Evolutionary conservation across 1,140 invertebrate species (phyloP).

Genomic region (Diprion similis): DNA sequence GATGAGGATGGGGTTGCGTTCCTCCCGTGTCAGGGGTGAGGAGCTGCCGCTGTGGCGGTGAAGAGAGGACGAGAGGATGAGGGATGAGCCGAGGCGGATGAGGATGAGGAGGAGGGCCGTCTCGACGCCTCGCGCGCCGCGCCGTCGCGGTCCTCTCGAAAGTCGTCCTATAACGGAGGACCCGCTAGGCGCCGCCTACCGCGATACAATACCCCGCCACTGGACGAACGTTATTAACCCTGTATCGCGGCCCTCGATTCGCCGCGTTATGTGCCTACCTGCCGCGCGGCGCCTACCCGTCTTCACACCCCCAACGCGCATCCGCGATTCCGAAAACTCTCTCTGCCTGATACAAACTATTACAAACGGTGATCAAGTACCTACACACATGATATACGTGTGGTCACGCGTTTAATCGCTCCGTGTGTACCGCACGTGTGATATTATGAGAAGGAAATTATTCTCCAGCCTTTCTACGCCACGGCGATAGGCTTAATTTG

Average conservation of each 20-base stretch:
- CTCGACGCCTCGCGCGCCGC: conserved; percentile 11
- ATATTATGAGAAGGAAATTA: too few species aligned
- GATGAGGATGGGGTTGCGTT: conserved; percentile 5
- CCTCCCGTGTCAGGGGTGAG: conserved; percentile 16
- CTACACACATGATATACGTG: too few species aligned
- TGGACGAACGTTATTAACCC: not conserved
- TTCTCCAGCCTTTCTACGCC: too few species aligned
- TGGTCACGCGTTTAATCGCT: too few species aligned
- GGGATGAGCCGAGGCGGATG: not conserved
- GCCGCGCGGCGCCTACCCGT: not conserved
- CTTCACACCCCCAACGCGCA: too few species aligned
- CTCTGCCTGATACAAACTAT: too few species aligned
- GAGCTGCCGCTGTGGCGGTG: not conserved
- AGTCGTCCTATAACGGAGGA: conserved; percentile 3
- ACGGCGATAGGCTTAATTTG: too few species aligned
- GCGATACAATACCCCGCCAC: conserved; percentile 21
- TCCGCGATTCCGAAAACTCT: too few species aligned
- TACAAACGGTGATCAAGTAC: too few species aligned
- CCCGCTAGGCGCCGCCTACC: conserved; percentile 18
- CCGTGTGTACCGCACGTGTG: too few species aligned
- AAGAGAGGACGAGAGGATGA: not conserved
- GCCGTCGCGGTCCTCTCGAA: conserved; percentile 14
- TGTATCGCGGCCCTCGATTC: not conserved
- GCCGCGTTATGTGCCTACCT: not conserved
- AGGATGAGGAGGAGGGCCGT: conserved; percentile 6